A percentile compares a stretch with the other conserved stretches of the same genome.
These are phyloP conservation scores for Phoxinus dragarum DNA, from an alignment of 2,797 vertebrate genomes.

Conservation along the genomic window DNA sequence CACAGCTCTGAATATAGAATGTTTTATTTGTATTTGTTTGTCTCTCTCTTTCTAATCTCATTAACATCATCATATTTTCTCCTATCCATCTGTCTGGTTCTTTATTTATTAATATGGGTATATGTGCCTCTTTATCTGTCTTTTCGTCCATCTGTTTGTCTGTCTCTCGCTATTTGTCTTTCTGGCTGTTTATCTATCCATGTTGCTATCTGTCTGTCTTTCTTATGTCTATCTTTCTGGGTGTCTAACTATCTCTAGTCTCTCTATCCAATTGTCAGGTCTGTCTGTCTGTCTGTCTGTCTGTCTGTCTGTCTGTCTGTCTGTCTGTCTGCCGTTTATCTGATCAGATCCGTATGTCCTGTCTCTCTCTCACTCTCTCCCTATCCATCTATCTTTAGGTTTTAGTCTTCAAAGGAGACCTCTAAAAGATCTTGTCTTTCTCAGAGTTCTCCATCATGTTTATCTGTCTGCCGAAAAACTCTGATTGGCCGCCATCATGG, in stretches of 20 bases:
- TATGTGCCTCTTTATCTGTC: neutral
- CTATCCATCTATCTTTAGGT: neutral
- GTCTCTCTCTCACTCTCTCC: neutral
- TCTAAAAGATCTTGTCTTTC: neutral
- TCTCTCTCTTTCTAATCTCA: neutral
- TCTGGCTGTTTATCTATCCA: neutral
- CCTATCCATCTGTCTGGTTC: neutral
- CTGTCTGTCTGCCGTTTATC: neutral
- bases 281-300: neutral
- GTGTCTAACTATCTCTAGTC: neutral
- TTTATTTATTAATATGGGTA: neutral
- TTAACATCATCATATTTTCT: neutral
- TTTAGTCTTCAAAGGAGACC: neutral
- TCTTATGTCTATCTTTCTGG: neutral
- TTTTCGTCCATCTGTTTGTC: neutral
- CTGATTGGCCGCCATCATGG: neutral
- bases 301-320: neutral
- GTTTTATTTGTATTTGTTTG: conserved; percentile 4
- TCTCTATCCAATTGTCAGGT: neutral
- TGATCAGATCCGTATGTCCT: neutral
- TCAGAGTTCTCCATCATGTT: conserved; percentile 12
- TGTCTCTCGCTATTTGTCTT: neutral
- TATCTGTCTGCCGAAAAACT: neutral
- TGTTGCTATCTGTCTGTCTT: neutral
- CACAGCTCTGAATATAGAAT: neutral